phyloP scores from a whole-genome alignment of 2,113 vertebrate genomes.

The Toxostoma redivivum region DNA sequence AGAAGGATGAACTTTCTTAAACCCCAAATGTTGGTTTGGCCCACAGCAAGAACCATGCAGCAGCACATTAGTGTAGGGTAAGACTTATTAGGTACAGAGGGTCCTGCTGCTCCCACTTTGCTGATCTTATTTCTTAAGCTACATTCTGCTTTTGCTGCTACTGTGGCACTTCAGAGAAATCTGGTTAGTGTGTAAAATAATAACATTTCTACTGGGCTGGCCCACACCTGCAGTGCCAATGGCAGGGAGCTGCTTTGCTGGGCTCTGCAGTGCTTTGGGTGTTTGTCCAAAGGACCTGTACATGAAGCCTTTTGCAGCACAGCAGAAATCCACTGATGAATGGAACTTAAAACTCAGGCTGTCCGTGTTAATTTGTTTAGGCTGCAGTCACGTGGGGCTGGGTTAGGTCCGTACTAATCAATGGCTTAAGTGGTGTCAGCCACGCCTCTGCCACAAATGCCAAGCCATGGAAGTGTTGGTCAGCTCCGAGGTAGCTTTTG shows the following conservation, averaged over 20 bases:
- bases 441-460: not conserved
- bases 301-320: not conserved
- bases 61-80: not conserved
- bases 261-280: not conserved
- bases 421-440: not conserved
- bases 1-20: not conserved
- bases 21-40: not conserved
- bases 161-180: not conserved
- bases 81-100: not conserved
- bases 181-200: not conserved
- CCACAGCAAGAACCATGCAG: not conserved
- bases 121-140: not conserved
- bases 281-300: not conserved
- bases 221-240: not conserved
- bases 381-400: not conserved
- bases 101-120: not conserved
- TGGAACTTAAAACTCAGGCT: accelerated
- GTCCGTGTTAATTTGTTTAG: not conserved
- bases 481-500: not conserved
- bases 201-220: not conserved
- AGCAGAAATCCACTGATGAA: not conserved
- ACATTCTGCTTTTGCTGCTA: not conserved
- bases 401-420: not conserved
- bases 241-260: not conserved
- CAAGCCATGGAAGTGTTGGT: not conserved